Evolutionary conservation across 2,797 vertebrate genomes (phyloP), one percentile per base, ranked within the genome.

Genomic region (Phrynocephalus forsythii): DNA sequence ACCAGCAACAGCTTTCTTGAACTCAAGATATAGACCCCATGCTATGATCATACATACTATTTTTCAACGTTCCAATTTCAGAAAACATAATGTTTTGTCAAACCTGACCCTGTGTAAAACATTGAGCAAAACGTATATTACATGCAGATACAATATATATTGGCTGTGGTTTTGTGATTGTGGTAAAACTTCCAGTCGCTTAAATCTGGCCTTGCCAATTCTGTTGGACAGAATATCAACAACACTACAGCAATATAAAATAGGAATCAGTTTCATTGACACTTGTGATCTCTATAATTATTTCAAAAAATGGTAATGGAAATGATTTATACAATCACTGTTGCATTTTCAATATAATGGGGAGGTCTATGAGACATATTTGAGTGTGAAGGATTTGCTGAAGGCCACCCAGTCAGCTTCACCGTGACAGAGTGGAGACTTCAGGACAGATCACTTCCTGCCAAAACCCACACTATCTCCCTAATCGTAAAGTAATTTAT

Each of bases 351-450:
- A 78, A 78, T 44, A 33, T n/a, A 56, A 16, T 68, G 22, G 50
- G 38, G 38, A 44, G 38, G 82, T 20, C 48, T 81, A 6, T 76
- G 78, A 82, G 48, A 69, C 50, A 82, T 60, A 71, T 79, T 85
- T 85, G 38, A n/a, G 5, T 28, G 33, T n/a, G 68, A 76, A 63
- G 60, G 24, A 76, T 33, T 85, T 77, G 78, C 63, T 48, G 44
- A 56, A 75, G 63, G 63, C 87, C 83, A 85, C 87, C 83, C 83
- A 88, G 30, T 30, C 33, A 76, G 87, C 50, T 82, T 81, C 78
- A 76, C 13, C 50, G 11, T 15, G 26, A 76, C 28, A 52, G 28
- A 81, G 48, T 60, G 26, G 30, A 66, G 66, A 77, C 60, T 83
- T 87, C 67, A 79, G 24, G 79, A 84, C 72, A 11, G 38, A 30